phyloP scores from a whole-genome alignment of 2,888 invertebrate genomes.

The Caenorhabditis sulstoni region DNA sequence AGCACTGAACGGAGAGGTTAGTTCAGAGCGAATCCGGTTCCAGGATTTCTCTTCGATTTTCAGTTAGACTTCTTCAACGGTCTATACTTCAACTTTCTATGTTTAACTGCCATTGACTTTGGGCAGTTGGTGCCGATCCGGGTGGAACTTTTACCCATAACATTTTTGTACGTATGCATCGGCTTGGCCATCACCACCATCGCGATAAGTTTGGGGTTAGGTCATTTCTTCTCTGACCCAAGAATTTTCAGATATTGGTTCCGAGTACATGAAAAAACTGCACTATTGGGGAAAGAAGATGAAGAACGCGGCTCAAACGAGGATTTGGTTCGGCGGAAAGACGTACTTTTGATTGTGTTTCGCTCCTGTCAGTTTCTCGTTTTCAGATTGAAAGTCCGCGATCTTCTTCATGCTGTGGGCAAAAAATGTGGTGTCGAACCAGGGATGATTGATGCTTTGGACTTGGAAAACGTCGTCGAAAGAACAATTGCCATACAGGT shows the following conservation, averaged over 20 bases:
- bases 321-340: constrained; percentile 80
- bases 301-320: constrained; percentile 78
- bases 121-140: constrained; percentile 78
- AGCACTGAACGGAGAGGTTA: constrained; percentile 76
- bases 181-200: constrained; percentile 80
- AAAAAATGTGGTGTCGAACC: constrained; percentile 80
- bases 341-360: constrained; percentile 60
- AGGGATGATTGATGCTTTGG: constrained; percentile 76
- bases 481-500: constrained; percentile 78
- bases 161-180: constrained; percentile 79
- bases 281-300: constrained; percentile 79
- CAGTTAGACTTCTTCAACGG: constrained; percentile 79
- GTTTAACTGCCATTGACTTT: constrained; percentile 80
- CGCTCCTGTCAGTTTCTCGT: constrained; percentile 13
- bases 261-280: constrained; percentile 79
- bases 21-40: neutral
- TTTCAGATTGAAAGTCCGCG: constrained; percentile 75
- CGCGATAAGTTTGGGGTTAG: constrained; percentile 77
- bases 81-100: constrained; percentile 79
- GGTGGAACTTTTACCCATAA: constrained; percentile 78
- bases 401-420: constrained; percentile 79
- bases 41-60: constrained; percentile 7
- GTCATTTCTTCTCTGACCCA: too few species aligned
- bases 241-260: constrained; percentile 76
- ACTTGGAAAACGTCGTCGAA: constrained; percentile 80